Base-by-base conservation (phyloP, 2,888 invertebrate species). In the Glaucopsyche alexis region DNA sequence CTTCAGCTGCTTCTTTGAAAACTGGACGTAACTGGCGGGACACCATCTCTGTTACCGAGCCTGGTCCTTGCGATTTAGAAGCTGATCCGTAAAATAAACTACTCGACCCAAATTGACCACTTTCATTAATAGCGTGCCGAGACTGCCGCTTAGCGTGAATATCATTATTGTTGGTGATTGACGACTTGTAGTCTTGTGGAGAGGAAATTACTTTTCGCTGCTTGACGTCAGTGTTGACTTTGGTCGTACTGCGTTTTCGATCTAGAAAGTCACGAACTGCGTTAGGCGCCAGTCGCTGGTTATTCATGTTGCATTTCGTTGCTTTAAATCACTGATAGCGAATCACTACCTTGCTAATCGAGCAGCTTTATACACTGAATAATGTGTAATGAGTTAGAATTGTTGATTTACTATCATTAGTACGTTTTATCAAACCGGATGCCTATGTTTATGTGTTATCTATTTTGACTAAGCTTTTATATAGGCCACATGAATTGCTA, bases 171-270 rank as follows among this genome's bases (percentile, higher is more conserved):
- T 60, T 16, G 8, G 60, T 60, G n/a, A 60, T 60, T 60, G 60
- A 60, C 8, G 7, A 60, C 13, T 60, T 6, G 13, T 60, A 60
- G 60, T 8, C 3, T 60, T 60, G 60, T 29, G 60, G n/a, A 8
- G n/a, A 60, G 2, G 16, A 60, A 60, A 60, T 29, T 60, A 60
- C 16, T 60, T 60, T 60, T 60, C 60, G 16, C 60, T 60, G 60
- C 60, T 29, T 60, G 60, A 60, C 60, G 60, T 60, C 60, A 60
- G 60, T 60, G 60, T 60, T 19, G 60, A 60, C 60, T n/a, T 60
- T 60, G 60, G 60, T n/a, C 60, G 3, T 60, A 60, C n/a, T 60
- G 60, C 19, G 16, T 60, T 60, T n/a, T 14, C 8, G 60, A 60
- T 60, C 55, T n/a, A n/a, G n/a, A n/a, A n/a, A n/a, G n/a, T n/a